Conservation (phyloP, 2,888 invertebrate genomes). For the Euzetes globulus region DNA sequence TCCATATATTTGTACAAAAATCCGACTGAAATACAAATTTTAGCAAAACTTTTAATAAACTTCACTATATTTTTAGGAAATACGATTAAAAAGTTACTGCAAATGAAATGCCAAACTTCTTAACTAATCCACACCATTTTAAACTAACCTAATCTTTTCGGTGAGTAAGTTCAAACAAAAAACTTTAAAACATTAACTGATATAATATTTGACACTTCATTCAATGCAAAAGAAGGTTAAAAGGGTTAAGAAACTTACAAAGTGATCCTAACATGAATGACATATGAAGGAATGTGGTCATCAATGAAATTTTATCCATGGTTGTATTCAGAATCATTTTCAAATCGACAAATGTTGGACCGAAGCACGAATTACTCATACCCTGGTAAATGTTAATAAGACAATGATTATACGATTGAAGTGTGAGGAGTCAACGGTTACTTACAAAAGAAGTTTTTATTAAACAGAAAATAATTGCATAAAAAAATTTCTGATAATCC, state of each 20-base stretch:
- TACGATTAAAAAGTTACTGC: no score
- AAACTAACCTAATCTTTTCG: no score
- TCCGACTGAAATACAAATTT: constrained; percentile 4
- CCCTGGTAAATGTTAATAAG: not conserved
- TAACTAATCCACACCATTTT: no score
- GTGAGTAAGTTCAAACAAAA: no score
- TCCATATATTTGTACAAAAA: constrained; percentile 7
- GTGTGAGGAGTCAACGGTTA: not conserved
- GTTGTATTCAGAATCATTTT: not conserved
- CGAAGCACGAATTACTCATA: not conserved
- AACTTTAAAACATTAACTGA: not conserved
- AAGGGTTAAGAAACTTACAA: no score
- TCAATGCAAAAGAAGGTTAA: no score
- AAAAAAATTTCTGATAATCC: not conserved
- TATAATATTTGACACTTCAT: no score
- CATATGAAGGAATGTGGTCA: not conserved
- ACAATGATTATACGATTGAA: not conserved
- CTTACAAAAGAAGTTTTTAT: not conserved
- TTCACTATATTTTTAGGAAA: no score
- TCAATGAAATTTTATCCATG: not conserved
- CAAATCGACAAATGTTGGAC: not conserved
- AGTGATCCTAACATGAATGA: not conserved
- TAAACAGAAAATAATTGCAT: not conserved
- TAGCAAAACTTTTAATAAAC: no score
- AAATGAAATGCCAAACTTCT: no score